These are phyloP conservation scores for Cheumatopsyche charites DNA, from an alignment of 1,140 invertebrate species.

Conservation along the genomic window DNA sequence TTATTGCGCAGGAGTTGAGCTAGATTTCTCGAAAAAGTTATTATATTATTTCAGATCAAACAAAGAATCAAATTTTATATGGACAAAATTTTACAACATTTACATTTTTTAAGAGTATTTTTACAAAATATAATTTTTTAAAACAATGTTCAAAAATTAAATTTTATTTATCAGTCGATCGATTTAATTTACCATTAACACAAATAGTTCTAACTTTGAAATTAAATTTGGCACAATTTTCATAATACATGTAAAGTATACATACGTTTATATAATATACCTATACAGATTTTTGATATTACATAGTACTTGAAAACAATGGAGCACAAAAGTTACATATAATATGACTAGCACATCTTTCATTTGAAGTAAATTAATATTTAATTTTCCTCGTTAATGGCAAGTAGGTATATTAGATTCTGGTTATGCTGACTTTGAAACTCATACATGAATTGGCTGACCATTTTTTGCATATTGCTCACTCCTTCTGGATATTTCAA, in stretches of 20 bases:
- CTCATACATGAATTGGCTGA: no score
- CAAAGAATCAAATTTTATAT: neutral
- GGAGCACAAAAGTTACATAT: neutral
- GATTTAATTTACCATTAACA: neutral
- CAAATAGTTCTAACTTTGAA: neutral
- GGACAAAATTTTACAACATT: constrained; percentile 6
- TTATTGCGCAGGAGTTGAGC: neutral
- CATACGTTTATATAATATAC: neutral
- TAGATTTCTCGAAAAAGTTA: neutral
- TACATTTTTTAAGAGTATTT: neutral
- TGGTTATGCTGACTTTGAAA: no score
- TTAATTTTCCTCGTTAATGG: no score
- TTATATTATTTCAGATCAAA: neutral
- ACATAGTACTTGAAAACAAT: neutral
- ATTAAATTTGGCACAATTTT: neutral
- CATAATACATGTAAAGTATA: no score
- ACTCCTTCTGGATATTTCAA: no score
- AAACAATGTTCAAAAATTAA: constrained; percentile 10
- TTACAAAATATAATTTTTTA: constrained; percentile 11
- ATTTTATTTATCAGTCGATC: constrained; percentile 6
- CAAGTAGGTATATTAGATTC: no score
- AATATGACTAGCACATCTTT: no score
- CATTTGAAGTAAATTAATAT: no score
- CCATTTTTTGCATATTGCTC: no score
- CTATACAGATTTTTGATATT: neutral